These are phyloP conservation scores for Brachylomia viminalis DNA, from an alignment of 2,888 invertebrate species.

Conservation along the genomic window DNA sequence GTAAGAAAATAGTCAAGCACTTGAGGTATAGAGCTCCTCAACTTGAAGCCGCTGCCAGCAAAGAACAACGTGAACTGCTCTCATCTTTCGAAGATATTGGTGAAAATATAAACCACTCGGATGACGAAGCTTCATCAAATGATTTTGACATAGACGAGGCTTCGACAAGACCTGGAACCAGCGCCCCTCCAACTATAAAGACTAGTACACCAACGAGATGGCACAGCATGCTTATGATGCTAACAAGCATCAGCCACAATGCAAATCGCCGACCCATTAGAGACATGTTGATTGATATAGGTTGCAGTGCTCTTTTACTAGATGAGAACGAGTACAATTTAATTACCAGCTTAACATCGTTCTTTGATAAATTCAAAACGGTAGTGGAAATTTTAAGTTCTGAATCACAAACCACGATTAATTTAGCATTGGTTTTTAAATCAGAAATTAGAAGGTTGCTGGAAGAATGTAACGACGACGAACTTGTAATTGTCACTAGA, in stretches of 20 bases:
- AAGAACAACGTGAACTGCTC: constrained; percentile 1
- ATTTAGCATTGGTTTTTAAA: too few relatives aligned
- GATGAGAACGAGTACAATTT: not conserved
- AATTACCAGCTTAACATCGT: not conserved
- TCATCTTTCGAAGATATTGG: not conserved
- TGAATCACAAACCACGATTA: too few relatives aligned
- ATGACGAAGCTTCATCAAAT: not conserved
- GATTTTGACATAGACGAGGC: not conserved
- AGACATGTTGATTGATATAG: not conserved
- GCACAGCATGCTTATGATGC: constrained; percentile 8
- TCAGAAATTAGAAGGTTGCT: too few relatives aligned
- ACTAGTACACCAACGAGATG: not conserved
- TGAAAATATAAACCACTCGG: not conserved
- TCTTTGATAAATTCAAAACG: not conserved
- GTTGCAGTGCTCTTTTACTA: not conserved
- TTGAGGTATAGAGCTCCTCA: not conserved
- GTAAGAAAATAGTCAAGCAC: not conserved
- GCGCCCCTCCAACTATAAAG: not conserved
- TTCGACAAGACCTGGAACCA: not conserved
- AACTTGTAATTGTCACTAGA: not conserved
- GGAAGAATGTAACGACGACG: not conserved
- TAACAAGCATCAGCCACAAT: constrained; percentile 3
- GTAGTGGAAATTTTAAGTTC: not conserved
- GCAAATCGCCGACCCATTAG: not conserved
- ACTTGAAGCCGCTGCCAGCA: constrained; percentile 4